A percentile compares a stretch with the other conserved stretches of the same genome.
These are phyloP conservation scores for Argyrosomus japonicus DNA, from an alignment of 2,113 vertebrate genomes.

Conservation along the genomic window DNA sequence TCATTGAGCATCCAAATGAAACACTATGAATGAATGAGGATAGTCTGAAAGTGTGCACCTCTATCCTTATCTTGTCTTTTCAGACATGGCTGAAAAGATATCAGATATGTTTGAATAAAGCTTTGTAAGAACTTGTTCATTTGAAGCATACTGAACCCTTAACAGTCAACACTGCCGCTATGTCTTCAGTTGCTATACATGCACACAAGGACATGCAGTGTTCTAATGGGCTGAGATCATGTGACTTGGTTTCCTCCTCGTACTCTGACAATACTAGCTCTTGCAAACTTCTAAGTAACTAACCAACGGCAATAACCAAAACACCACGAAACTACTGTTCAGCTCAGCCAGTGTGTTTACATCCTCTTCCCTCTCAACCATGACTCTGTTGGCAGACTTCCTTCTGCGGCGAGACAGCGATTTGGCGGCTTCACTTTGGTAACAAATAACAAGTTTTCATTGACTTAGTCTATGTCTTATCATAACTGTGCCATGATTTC, in stretches of 20 bases:
- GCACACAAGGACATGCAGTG: slow-evolving; percentile 1
- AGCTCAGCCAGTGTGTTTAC: slow-evolving; percentile 31
- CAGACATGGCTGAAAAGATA: not conserved
- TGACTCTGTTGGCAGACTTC: slow-evolving; percentile 15
- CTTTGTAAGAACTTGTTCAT: not conserved
- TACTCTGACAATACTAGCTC: not conserved
- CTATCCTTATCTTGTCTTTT: not conserved
- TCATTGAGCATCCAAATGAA: no score
- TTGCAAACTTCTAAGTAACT: not conserved
- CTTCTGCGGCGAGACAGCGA: not conserved
- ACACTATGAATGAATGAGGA: no score
- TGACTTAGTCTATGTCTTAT: slow-evolving; percentile 37
- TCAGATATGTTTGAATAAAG: not conserved
- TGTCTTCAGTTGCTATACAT: not conserved
- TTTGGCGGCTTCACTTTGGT: slow-evolving; percentile 38
- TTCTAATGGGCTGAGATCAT: slow-evolving; percentile 14
- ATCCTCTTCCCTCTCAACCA: slow-evolving; percentile 5
- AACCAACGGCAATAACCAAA: not conserved
- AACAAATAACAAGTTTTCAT: slow-evolving; percentile 31
- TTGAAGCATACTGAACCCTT: not conserved
- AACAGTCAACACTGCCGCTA: not conserved
- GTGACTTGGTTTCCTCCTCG: slow-evolving; percentile 3
- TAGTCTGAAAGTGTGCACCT: no score
- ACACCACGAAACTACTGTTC: not conserved
- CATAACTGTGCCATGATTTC: slow-evolving; percentile 19